A percentile compares a stretch with the other conserved stretches of the same genome.
Evolutionary conservation across 1,140 invertebrate genomes (phyloP).

Genomic region (Atopsyche davidsoni): DNA sequence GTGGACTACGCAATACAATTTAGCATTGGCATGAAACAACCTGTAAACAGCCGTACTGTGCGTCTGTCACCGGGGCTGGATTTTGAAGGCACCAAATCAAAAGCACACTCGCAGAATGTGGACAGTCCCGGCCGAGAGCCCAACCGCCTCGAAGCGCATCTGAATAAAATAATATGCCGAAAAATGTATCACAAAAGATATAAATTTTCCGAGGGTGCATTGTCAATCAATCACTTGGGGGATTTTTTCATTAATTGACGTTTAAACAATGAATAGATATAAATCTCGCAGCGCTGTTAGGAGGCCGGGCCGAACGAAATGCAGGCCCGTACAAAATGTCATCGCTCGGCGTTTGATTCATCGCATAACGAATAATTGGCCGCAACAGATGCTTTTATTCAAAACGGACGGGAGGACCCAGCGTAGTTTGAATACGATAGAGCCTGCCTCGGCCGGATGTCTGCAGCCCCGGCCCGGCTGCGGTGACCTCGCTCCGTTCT

Average conservation of each 20-base stretch:
- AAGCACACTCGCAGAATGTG: slow-evolving; percentile 22
- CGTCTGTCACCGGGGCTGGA: neutral
- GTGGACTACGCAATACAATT: too few relatives aligned
- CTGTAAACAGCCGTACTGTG: neutral
- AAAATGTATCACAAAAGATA: slow-evolving; percentile 28
- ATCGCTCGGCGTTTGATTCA: slow-evolving; percentile 15
- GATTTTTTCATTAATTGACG: slow-evolving; percentile 32
- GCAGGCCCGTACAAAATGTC: slow-evolving; percentile 13
- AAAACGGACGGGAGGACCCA: slow-evolving; percentile 5
- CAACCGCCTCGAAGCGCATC: slow-evolving; percentile 11
- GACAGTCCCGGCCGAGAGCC: slow-evolving; percentile 12
- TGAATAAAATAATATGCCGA: slow-evolving; percentile 30
- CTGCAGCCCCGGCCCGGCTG: too few relatives aligned
- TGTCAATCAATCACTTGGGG: slow-evolving; percentile 29
- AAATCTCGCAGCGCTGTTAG: slow-evolving; percentile 27
- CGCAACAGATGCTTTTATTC: slow-evolving; percentile 10
- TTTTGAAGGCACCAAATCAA: slow-evolving; percentile 25
- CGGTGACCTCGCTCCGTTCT: slow-evolving; percentile 4
- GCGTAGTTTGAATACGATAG: slow-evolving; percentile 1
- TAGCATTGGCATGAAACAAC: too few relatives aligned
- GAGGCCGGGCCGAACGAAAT: slow-evolving; percentile 3
- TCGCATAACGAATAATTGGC: slow-evolving; percentile 19
- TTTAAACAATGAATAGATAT: slow-evolving; percentile 32
- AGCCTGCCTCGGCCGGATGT: too few relatives aligned
- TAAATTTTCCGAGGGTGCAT: slow-evolving; percentile 27